A percentile compares a stretch with the other conserved stretches of the same genome.
These are phyloP conservation scores for Trachelipus rathkii DNA, from an alignment of 1,140 invertebrate species.

Conservation along the genomic window DNA sequence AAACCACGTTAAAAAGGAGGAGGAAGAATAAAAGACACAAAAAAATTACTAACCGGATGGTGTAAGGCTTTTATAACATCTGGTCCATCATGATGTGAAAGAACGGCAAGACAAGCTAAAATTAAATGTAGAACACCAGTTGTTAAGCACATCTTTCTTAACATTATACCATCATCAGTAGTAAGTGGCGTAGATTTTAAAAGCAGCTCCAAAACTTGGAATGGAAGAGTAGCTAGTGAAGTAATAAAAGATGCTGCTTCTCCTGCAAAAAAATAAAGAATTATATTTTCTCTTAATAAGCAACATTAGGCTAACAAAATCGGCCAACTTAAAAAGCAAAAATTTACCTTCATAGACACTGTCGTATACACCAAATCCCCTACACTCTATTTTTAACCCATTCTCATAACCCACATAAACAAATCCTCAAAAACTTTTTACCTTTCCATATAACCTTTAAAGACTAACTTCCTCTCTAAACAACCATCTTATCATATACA, in stretches of 20 bases:
- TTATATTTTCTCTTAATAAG: neutral
- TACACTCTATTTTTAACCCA: too few species aligned
- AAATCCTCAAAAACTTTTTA: too few species aligned
- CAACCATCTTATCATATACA: too few species aligned
- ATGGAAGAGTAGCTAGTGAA: slow-evolving; percentile 77
- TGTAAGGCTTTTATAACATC: slow-evolving; percentile 36
- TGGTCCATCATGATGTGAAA: slow-evolving; percentile 62
- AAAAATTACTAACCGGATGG: slow-evolving; percentile 25
- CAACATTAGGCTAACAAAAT: neutral
- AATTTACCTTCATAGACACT: neutral
- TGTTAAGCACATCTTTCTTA: slow-evolving; percentile 74
- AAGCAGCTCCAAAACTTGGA: slow-evolving; percentile 74
- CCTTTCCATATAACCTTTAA: too few species aligned
- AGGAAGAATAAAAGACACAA: too few species aligned
- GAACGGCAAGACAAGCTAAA: slow-evolving; percentile 78
- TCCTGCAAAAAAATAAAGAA: slow-evolving; percentile 51
- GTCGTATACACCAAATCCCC: slow-evolving; percentile 69
- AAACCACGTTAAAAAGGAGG: too few species aligned
- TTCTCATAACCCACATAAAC: too few species aligned
- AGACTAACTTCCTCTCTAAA: too few species aligned
- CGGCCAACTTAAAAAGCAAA: neutral
- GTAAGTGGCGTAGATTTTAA: slow-evolving; percentile 71
- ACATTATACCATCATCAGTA: slow-evolving; percentile 72
- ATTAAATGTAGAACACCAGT: slow-evolving; percentile 77
- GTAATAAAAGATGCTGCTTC: slow-evolving; percentile 71